These are phyloP conservation scores for Mormyrus proboscirostris DNA, from an alignment of 2,797 vertebrate genomes.

Conservation along the genomic window DNA sequence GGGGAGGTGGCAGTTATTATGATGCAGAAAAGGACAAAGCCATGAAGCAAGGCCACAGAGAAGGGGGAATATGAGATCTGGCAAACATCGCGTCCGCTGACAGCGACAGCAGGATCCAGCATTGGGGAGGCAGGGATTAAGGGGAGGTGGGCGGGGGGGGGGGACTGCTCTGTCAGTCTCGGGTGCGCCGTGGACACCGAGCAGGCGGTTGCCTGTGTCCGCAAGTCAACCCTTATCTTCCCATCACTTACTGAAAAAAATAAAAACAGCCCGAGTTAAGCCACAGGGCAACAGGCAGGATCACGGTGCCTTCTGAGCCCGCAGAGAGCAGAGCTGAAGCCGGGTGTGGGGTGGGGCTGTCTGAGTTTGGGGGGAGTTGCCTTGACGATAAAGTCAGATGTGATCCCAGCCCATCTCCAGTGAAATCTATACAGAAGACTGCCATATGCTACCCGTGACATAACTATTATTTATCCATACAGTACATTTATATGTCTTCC, in stretches of 20 bases:
- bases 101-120: neutral
- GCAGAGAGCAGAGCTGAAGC: neutral
- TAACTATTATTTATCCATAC: neutral
- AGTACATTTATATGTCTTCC: neutral
- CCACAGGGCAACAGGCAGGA: neutral
- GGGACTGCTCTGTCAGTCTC: neutral
- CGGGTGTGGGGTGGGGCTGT: neutral
- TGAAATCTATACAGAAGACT: neutral
- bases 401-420: neutral
- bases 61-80: neutral
- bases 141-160: neutral
- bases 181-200: neutral
- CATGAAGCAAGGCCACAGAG: neutral
- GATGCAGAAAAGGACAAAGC: constrained; percentile 3
- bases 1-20: neutral
- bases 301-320: neutral
- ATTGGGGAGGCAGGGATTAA: constrained; percentile 18
- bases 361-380: neutral
- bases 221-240: neutral
- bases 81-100: neutral
- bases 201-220: neutral
- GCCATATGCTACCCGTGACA: neutral
- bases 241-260: neutral
- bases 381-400: neutral
- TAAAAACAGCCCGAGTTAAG: neutral